phyloP scores from a whole-genome alignment of 2,888 invertebrate species.

The Cantharis rustica region DNA sequence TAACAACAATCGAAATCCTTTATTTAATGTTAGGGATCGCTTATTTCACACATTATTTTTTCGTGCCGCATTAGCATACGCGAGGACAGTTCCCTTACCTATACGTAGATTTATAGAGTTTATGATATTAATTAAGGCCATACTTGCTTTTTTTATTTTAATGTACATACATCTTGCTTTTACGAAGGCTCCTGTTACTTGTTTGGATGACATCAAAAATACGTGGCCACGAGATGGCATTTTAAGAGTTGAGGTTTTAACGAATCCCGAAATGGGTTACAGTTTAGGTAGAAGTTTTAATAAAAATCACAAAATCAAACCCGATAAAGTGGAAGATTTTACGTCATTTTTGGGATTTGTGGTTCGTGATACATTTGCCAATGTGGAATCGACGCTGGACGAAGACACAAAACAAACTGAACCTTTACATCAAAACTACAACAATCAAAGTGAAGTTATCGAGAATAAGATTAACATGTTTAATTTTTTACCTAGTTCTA shows the following conservation, averaged over 20 bases:
- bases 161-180: conserved; percentile 95
- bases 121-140: conserved; percentile 78
- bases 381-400: conserved; percentile 69
- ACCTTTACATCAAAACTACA: conserved; percentile 40
- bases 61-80: conserved; percentile 89
- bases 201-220: conserved; percentile 84
- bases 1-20: conserved; percentile 71
- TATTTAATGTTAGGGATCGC: conserved; percentile 86
- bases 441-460: conserved; percentile 28
- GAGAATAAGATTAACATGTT: conserved; percentile 21
- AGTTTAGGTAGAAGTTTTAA: conserved; percentile 82
- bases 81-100: conserved; percentile 84
- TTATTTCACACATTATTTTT: conserved; percentile 95
- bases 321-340: conserved; percentile 66
- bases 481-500: conserved; percentile 31
- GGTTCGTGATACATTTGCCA: conserved; percentile 71
- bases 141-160: conserved; percentile 85
- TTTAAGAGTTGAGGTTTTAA: conserved; percentile 84
- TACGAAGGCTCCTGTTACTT: conserved; percentile 90
- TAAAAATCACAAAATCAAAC: conserved; percentile 75
- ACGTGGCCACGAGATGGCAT: conserved; percentile 97
- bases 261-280: conserved; percentile 74
- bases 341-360: conserved; percentile 66
- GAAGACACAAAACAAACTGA: conserved; percentile 54
- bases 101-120: conserved; percentile 84